Conservation (phyloP, 2,888 invertebrate genomes). For the Leptinotarsa juncta region DNA sequence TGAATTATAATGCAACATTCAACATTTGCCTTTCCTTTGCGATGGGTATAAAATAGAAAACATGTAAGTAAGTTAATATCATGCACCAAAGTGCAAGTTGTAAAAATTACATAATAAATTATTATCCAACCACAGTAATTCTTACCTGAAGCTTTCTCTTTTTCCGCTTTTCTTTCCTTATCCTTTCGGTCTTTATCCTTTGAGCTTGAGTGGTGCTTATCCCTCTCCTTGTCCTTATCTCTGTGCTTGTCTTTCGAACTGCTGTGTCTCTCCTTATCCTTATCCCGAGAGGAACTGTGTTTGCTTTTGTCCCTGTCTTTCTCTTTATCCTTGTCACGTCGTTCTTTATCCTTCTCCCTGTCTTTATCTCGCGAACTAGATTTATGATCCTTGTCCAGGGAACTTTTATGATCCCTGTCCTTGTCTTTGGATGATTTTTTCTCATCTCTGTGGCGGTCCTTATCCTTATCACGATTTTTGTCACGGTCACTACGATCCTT, state of each 20-base stretch:
- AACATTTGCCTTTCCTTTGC: too few species aligned
- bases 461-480: constrained; percentile 55
- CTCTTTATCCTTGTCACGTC: constrained; percentile 61
- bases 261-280: constrained; percentile 63
- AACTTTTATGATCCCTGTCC: constrained; percentile 55
- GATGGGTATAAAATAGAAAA: too few species aligned
- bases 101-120: background rate
- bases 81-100: background rate
- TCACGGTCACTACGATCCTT: constrained; percentile 64
- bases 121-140: background rate
- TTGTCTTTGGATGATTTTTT: constrained; percentile 59
- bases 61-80: too few species aligned
- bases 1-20: too few species aligned
- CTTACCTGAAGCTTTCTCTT: constrained; percentile 51
- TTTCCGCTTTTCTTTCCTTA: constrained; percentile 56
- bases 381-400: constrained; percentile 59
- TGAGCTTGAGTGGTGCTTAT: constrained; percentile 60
- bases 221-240: constrained; percentile 56
- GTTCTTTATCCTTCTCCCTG: constrained; percentile 56
- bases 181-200: constrained; percentile 73
- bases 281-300: constrained; percentile 59
- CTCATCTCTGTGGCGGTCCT: constrained; percentile 61
- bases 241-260: constrained; percentile 58
- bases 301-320: constrained; percentile 63
- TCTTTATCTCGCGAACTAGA: constrained; percentile 51